phyloP scores from a whole-genome alignment of 2,113 vertebrate species.

The Oryzias melastigma region DNA sequence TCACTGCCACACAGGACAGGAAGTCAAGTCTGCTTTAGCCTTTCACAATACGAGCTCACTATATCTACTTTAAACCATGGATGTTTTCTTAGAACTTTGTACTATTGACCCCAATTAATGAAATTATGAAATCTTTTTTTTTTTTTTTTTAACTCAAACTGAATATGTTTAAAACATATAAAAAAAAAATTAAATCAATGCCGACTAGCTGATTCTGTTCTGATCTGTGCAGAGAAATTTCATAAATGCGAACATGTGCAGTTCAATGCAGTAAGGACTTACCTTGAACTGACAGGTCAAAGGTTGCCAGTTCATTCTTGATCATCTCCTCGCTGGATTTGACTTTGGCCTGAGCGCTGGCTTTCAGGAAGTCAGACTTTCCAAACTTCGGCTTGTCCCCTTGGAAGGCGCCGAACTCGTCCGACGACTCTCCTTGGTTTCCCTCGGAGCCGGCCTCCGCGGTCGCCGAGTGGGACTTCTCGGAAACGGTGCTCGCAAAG shows the following conservation, averaged over 20 bases:
- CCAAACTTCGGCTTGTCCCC: conserved; percentile 96
- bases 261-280: conserved; percentile 49
- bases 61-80: too few relatives aligned
- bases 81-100: too few relatives aligned
- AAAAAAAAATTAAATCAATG: too few relatives aligned
- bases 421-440: conserved; percentile 69
- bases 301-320: conserved; percentile 93
- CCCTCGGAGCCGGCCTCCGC: conserved; percentile 42
- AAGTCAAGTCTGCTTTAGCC: too few relatives aligned
- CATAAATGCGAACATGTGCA: neutral
- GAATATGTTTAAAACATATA: too few relatives aligned
- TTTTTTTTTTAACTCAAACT: too few relatives aligned
- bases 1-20: too few relatives aligned
- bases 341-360: conserved; percentile 90
- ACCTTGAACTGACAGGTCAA: conserved; percentile 98
- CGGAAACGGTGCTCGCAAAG: conserved; percentile 78
- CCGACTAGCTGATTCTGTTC: neutral
- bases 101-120: too few relatives aligned
- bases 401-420: conserved; percentile 93
- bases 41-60: too few relatives aligned
- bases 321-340: conserved; percentile 99
- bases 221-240: neutral
- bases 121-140: too few relatives aligned
- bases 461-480: conserved; percentile 65
- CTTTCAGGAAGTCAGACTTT: conserved; percentile 96